Evolutionary conservation across 2,797 vertebrate species (phyloP), one percentile per base, ranked within the genome.

Genomic region (Glossophaga mutica): DNA sequence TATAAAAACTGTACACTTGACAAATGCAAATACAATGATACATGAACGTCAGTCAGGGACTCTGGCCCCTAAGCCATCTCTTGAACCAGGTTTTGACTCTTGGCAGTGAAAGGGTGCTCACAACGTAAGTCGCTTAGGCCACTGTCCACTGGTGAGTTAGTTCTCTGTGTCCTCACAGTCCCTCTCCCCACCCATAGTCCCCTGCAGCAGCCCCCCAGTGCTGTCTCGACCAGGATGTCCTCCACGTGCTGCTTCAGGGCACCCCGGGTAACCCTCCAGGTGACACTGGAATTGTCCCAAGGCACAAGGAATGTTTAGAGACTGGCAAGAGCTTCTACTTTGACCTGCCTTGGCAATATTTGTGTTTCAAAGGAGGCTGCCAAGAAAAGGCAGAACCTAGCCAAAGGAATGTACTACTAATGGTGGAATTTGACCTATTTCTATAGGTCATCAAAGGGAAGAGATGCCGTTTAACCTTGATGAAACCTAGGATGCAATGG

Each of bases 351-450:
- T 77, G 22, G 71, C 44, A 14, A 10, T 85, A 57, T 22, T 11
- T 67, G 32, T 39, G 21, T 70, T 79, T 85, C 79, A 44, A 68
- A 94, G 78, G 86, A 89, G 32, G 39, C 39, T 73, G 37, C 22
- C 55, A 68, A 50, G 19, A 50, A 68, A 84, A 85, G 82, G 68
- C 85, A 65, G 59, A 89, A 65, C 70, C 73, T 79, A 88, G 62
- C 88, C 90, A 94, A 85, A 94, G 77, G 29, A 93, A 82, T 52
- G 34, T 9, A 59, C 82, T 39, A 9, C 65, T 34, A 34, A 50
- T 70, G 68, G 55, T 79, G 73, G 79, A 46, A 88, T 90, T 83
- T 29, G 42, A 73, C 21, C 0, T 46, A 3, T 7, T 83, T 65
- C 48, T 50, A 0, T 24, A 62, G 37, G 11, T 73, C 71, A 44